A percentile compares a stretch with the other conserved stretches of the same genome.
These are phyloP conservation scores for Sinocyclocheilus maitianheensis DNA, from an alignment of 2,113 vertebrate species.

Conservation along the genomic window DNA sequence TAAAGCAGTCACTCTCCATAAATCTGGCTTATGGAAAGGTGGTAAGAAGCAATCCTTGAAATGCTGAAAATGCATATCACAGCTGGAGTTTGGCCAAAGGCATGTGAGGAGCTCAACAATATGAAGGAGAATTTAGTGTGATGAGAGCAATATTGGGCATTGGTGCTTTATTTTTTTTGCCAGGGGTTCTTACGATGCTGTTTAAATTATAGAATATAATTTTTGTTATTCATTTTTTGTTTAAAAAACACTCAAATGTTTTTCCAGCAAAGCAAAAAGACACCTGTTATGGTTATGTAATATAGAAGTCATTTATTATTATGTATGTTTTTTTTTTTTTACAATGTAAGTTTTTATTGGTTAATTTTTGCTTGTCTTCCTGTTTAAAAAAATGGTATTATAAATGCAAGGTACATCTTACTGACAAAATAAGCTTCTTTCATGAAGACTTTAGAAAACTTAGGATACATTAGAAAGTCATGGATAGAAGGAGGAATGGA, in stretches of 20 bases:
- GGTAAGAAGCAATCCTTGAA: background rate
- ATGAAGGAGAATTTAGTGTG: background rate
- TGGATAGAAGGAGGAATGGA: background rate
- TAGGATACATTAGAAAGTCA: background rate
- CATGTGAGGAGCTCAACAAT: background rate
- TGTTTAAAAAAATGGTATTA: background rate
- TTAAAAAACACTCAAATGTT: background rate
- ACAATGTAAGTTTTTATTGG: background rate
- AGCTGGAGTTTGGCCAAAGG: background rate
- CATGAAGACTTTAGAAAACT: background rate
- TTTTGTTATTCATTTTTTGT: background rate
- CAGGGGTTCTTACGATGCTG: background rate
- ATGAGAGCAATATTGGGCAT: background rate
- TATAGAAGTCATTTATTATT: background rate
- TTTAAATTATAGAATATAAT: background rate
- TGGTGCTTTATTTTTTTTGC: background rate
- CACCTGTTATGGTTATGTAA: background rate
- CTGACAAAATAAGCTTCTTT: background rate
- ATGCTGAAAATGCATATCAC: background rate
- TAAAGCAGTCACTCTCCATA: background rate
- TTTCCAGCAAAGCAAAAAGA: background rate
- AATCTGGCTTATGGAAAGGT: background rate
- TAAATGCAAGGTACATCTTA: no score
- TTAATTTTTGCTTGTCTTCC: background rate
- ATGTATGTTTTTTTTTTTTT: background rate